phyloP scores from a whole-genome alignment of 1,140 invertebrate genomes.

The Lepidurus arcticus region DNA sequence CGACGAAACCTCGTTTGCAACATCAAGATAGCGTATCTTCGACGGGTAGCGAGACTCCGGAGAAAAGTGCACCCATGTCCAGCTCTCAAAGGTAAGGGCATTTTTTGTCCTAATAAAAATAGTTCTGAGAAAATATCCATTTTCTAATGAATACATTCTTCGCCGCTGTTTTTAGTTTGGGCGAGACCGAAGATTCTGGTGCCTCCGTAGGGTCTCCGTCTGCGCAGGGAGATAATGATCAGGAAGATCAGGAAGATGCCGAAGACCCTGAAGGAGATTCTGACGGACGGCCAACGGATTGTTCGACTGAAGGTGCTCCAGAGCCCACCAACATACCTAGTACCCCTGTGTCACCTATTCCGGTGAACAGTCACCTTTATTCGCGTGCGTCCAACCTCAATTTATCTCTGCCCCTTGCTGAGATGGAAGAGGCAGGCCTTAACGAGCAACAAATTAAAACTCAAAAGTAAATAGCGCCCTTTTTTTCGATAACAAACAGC shows the following conservation, averaged over 20 bases:
- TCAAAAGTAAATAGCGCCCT: constrained; percentile 50
- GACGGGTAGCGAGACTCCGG: constrained; percentile 10
- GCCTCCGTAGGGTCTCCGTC: constrained; percentile 23
- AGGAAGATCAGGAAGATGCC: constrained; percentile 21
- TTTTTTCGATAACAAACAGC: background rate
- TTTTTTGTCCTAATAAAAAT: background rate
- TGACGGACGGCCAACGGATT: constrained; percentile 45
- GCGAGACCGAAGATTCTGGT: constrained; percentile 23
- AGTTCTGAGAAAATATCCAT: background rate
- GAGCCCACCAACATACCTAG: constrained; percentile 45
- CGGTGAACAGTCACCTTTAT: constrained; percentile 61
- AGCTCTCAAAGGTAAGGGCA: constrained; percentile 3
- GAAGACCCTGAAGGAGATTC: constrained; percentile 29
- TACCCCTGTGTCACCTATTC: constrained; percentile 50
- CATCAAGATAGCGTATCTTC: constrained; percentile 14
- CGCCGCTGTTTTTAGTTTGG: constrained; percentile 19
- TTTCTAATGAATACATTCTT: constrained; percentile 9
- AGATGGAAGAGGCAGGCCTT: constrained; percentile 32
- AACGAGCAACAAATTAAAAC: constrained; percentile 46
- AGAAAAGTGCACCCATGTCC: constrained; percentile 20
- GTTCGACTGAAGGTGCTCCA: constrained; percentile 45
- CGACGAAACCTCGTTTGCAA: background rate
- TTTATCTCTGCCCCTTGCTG: constrained; percentile 36
- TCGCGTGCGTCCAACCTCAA: constrained; percentile 51
- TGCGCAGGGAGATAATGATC: constrained; percentile 16